Evolutionary conservation across 2,888 invertebrate species (phyloP).

Genomic region (Nemapogon koenigi): DNA sequence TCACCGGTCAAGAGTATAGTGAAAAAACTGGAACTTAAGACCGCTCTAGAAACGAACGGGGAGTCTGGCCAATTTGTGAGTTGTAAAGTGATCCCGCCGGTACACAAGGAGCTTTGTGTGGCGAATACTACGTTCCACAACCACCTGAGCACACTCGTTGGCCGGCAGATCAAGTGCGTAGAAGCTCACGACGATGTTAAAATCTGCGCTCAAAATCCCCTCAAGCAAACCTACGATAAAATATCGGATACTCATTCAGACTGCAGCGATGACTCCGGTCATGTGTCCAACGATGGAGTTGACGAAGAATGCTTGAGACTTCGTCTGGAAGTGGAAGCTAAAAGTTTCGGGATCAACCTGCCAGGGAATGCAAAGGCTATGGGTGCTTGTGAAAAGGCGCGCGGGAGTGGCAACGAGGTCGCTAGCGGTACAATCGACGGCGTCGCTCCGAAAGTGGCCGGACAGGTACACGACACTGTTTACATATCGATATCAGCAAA

Average conservation of each 20-base stretch:
- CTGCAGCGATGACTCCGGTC: constrained; percentile 82
- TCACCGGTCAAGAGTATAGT: constrained; percentile 57
- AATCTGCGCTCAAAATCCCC: constrained; percentile 39
- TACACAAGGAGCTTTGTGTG: constrained; percentile 53
- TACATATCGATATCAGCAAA: constrained; percentile 56
- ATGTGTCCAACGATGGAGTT: constrained; percentile 74
- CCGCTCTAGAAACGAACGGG: constrained; percentile 46
- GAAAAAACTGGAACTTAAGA: constrained; percentile 55
- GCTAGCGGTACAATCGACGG: constrained; percentile 58
- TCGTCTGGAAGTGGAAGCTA: constrained; percentile 31
- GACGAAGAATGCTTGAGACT: constrained; percentile 37
- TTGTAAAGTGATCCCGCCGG: constrained; percentile 55
- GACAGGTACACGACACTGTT: constrained; percentile 61
- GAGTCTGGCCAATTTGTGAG: constrained; percentile 44
- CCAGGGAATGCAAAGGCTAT: constrained; percentile 44
- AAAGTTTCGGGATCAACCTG: constrained; percentile 45
- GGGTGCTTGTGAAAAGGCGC: constrained; percentile 53
- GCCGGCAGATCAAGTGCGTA: constrained; percentile 51
- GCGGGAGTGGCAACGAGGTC: constrained; percentile 57
- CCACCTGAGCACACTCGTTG: constrained; percentile 59
- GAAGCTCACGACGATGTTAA: constrained; percentile 49
- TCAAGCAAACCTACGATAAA: constrained; percentile 53
- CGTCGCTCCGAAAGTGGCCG: constrained; percentile 60
- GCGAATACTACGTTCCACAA: constrained; percentile 57
- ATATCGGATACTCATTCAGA: constrained; percentile 69